Conservation (phyloP, 2,888 invertebrate genomes). For the Mesochorus sp. region DNA sequence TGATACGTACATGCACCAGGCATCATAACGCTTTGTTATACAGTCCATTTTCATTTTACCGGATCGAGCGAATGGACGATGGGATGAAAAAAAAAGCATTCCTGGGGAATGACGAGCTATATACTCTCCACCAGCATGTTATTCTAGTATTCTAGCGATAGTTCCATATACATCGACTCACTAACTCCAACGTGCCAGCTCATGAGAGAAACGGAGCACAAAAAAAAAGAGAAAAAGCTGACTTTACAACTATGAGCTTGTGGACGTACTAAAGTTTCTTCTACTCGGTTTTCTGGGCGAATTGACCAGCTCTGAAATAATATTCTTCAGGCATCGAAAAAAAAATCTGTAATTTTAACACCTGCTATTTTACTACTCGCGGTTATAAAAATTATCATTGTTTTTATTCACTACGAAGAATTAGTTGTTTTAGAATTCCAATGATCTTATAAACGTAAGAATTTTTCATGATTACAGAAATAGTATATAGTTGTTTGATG, state of each 20-base stretch:
- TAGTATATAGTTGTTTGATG: no score
- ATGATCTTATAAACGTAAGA: no score
- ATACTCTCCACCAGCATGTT: background rate
- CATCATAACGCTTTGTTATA: background rate
- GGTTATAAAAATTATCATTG: no score
- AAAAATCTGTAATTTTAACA: background rate
- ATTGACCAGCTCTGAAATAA: background rate
- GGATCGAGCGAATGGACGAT: constrained; percentile 8
- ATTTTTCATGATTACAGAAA: no score
- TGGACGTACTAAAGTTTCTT: background rate
- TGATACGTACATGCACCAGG: background rate
- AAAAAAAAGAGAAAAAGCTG: background rate
- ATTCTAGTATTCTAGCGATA: constrained; percentile 27
- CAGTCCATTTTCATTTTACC: constrained; percentile 47
- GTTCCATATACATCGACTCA: constrained; percentile 5
- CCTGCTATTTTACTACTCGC: no score
- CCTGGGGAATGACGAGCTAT: constrained; percentile 32
- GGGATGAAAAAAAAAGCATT: constrained; percentile 26
- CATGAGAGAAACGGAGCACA: background rate
- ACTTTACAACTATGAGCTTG: constrained; percentile 6
- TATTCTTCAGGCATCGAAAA: background rate
- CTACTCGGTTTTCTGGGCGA: background rate
- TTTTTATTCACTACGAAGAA: no score
- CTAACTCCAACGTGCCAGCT: constrained; percentile 4
- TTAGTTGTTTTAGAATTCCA: no score